Evolutionary conservation across 2,888 invertebrate genomes (phyloP).

Genomic region (Cryptosula pallasiana): DNA sequence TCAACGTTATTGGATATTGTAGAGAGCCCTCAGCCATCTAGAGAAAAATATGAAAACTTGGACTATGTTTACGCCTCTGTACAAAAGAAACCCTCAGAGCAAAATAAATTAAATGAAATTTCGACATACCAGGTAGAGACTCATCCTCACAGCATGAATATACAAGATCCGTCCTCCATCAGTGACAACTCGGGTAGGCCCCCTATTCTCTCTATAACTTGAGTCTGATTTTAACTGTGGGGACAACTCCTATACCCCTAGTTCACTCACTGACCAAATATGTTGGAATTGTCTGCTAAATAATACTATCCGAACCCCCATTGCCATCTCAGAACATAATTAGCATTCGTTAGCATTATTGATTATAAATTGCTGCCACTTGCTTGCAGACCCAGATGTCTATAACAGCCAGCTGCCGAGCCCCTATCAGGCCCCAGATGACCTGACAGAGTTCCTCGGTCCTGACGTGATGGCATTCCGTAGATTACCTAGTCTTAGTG

Average conservation of each 20-base stretch:
- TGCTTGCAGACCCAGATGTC: background rate
- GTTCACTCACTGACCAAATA: too few species aligned
- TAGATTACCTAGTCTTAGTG: background rate
- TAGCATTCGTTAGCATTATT: too few species aligned
- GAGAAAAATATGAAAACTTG: background rate
- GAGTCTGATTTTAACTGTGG: too few species aligned
- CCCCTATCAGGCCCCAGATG: background rate
- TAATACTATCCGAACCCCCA: too few species aligned
- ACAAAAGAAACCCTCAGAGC: constrained; percentile 18
- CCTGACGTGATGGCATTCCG: background rate
- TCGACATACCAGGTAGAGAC: background rate
- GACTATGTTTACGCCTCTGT: constrained; percentile 17
- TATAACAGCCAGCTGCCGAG: background rate
- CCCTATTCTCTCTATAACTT: too few species aligned
- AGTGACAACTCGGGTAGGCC: constrained; percentile 15
- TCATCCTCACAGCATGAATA: background rate
- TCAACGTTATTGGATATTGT: too few species aligned
- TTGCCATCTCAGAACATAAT: too few species aligned
- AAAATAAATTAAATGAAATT: constrained; percentile 10
- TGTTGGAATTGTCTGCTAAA: too few species aligned
- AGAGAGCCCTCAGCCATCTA: background rate
- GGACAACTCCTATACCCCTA: too few species aligned
- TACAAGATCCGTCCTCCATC: background rate
- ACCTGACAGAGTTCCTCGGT: constrained; percentile 1
- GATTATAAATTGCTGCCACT: too few species aligned